A percentile compares a stretch with the other conserved stretches of the same genome.
Evolutionary conservation across 2,797 vertebrate species (phyloP).

Genomic region (Clamator glandarius): DNA sequence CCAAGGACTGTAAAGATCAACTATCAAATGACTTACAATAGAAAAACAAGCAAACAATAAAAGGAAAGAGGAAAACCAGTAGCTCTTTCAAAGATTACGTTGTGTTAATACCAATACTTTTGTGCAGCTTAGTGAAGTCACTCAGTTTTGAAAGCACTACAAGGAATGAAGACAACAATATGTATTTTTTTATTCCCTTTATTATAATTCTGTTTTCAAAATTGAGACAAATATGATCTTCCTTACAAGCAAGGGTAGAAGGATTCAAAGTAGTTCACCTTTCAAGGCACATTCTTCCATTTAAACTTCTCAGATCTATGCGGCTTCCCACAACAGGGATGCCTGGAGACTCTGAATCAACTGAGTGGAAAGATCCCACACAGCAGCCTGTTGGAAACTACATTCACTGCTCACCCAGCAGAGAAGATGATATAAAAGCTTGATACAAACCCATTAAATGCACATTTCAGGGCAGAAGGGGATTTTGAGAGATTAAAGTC

Average conservation of each 20-base stretch:
- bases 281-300: neutral
- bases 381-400: neutral
- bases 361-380: fast-evolving
- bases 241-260: neutral
- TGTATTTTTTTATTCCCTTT: neutral
- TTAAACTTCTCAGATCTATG: neutral
- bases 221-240: neutral
- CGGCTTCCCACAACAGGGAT: neutral
- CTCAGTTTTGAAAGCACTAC: neutral
- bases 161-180: neutral
- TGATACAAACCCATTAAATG: neutral
- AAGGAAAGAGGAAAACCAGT: neutral
- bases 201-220: neutral
- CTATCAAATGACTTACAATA: neutral
- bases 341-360: neutral
- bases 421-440: neutral
- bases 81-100: neutral
- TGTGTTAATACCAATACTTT: neutral
- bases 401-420: neutral
- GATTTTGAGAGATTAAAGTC: neutral
- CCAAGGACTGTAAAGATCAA: neutral
- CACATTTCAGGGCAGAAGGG: neutral
- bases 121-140: neutral
- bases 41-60: neutral
- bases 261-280: neutral